Evolutionary conservation across 2,113 vertebrate genomes (phyloP), one percentile per base, ranked within the genome.

Genomic region (Apodemus speciosus): DNA sequence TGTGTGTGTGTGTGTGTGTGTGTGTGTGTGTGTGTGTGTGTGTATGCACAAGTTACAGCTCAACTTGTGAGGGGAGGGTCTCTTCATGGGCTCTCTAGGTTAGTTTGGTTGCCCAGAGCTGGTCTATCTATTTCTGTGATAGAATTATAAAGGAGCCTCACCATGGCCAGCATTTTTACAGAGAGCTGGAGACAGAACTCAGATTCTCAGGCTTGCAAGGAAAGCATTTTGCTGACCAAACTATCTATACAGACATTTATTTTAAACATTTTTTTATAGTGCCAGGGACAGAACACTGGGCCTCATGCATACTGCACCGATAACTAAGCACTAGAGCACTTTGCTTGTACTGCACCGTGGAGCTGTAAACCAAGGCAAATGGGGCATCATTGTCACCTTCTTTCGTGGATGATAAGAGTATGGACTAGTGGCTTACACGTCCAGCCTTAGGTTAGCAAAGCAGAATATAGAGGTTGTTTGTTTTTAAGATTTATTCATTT

Each of bases 391-490:
- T 60, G 35, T n/a, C 10, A 3, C 62, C 66, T 53, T 56, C 21
- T 64, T 86, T 21, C n/a, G 40, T 1, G 15, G 3, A 53, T 62
- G 32, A 56, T 81, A 66, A 75, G 49, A 51, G 2, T 46, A 9
- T 9, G 25, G 35, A 8, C n/a, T 85, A 25, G 14, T 8, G 18
- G 15, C 6, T 2, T n/a, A 9, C 0, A 3, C 25, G 16, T 58
- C 51, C 62, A 62, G 32, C 38, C 21, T 58, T 46, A 46, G 15
- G 18, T 30, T 35, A 32, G 56, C 16, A 64, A 64, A 79, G n/a
- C 35, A 80, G 35, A 51, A 40, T 58, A 3, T 38, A 58, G 35
- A 21, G 32, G n/a, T 58, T 51, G n/a, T 40, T 56, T 58, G 21
- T 40, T 56, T 58, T 58, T 15, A 80, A 80, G 53, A 38, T 27